These are phyloP conservation scores for Clusia tigrina DNA, from an alignment of 2,888 invertebrate genomes.

Conservation along the genomic window DNA sequence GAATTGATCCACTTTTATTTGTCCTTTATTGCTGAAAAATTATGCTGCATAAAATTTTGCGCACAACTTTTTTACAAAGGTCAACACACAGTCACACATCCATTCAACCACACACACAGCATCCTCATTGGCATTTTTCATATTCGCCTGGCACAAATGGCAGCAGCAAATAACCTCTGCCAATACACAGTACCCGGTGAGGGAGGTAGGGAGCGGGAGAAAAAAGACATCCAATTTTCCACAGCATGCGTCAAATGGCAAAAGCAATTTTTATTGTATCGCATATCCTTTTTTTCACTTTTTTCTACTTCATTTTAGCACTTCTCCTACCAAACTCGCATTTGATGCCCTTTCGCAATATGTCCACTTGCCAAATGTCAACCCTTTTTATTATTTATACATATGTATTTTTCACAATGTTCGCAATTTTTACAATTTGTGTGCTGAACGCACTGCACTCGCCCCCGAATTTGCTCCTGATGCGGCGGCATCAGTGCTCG, in stretches of 20 bases:
- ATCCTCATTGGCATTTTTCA: constrained; percentile 32
- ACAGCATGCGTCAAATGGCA: constrained; percentile 15
- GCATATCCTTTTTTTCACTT: neutral
- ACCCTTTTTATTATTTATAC: constrained; percentile 20
- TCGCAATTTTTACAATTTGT: constrained; percentile 7
- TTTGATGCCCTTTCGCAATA: constrained; percentile 16
- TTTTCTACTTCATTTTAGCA: neutral
- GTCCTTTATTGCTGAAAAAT: neutral
- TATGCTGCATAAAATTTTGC: neutral
- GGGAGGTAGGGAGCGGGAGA: neutral
- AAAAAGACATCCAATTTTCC: constrained; percentile 23
- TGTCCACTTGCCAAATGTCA: constrained; percentile 11
- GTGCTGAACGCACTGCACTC: neutral
- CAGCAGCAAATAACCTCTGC: constrained; percentile 39
- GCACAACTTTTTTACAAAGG: neutral
- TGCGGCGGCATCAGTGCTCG: constrained; percentile 22
- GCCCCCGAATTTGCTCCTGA: neutral
- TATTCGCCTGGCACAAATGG: constrained; percentile 56
- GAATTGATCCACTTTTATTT: neutral
- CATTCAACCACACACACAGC: neutral
- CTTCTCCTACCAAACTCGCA: constrained; percentile 7
- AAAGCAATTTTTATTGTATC: neutral
- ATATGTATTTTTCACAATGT: too few species aligned
- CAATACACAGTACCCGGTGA: constrained; percentile 47
- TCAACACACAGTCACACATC: neutral